Evolutionary conservation across 2,888 invertebrate genomes (phyloP).

Genomic region (Himalopsyche tibetana): DNA sequence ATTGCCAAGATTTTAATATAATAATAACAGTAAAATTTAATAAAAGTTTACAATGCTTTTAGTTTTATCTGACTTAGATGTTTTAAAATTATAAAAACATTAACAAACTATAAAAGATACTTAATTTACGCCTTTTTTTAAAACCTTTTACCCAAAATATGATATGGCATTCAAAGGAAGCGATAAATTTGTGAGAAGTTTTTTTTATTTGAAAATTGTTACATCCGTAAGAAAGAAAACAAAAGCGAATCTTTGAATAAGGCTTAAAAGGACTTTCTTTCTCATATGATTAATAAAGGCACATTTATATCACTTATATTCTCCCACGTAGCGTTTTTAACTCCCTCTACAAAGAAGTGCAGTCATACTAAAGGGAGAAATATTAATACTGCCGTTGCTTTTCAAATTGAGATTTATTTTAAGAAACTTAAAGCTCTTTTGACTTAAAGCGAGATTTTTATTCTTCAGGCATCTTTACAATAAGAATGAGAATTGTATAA

Average conservation of each 20-base stretch:
- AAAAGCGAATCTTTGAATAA: slow-evolving; percentile 2
- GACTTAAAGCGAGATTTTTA: background rate
- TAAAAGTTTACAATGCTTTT: too few relatives aligned
- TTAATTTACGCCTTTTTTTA: too few relatives aligned
- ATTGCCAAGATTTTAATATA: too few relatives aligned
- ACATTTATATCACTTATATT: slow-evolving; percentile 62
- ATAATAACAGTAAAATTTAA: too few relatives aligned
- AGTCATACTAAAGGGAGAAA: slow-evolving; percentile 57
- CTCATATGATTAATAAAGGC: slow-evolving; percentile 54
- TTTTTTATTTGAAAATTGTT: background rate
- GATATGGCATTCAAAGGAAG: too few relatives aligned
- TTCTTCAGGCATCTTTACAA: background rate
- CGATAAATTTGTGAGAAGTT: background rate
- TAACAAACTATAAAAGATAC: too few relatives aligned
- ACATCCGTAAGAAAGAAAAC: background rate
- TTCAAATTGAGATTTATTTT: slow-evolving; percentile 57
- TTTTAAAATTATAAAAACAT: too few relatives aligned
- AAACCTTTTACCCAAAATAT: too few relatives aligned
- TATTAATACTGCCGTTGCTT: slow-evolving; percentile 57
- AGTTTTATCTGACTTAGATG: too few relatives aligned
- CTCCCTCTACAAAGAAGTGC: slow-evolving; percentile 43
- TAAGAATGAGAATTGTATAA: slow-evolving; percentile 44
- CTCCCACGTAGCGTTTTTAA: slow-evolving; percentile 29
- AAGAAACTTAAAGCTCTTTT: slow-evolving; percentile 1
- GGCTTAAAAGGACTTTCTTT: slow-evolving; percentile 32